Base-by-base conservation (phyloP, 2,888 invertebrate species). In the Vanessa cardui region DNA sequence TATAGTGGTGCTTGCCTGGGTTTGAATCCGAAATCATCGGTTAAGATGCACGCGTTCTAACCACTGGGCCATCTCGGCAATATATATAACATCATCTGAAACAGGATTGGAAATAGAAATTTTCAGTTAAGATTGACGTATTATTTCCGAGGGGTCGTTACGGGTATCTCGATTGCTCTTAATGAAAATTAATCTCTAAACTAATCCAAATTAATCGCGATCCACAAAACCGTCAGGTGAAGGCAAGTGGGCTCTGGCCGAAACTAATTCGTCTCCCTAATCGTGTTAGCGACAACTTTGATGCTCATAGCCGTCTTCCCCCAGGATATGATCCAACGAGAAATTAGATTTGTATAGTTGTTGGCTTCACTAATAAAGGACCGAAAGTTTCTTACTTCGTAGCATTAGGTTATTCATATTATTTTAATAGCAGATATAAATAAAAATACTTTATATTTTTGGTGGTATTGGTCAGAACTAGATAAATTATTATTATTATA, bases 251-350 rank as follows among this genome's bases (percentile, higher is more conserved):
- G 72, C 80, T 85, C 85, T 88, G 89, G 80, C 86, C 87, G 83
- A 89, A 92, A 90, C 91, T 92, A 92, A 92, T 92, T 89, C 85
- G 82, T 87, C 86, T 85, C 84, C 80, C 83, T 90, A 91, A 92
- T 89, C 89, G 87, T 84, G 90, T 92, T 92, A 92, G 85, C 79
- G 89, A 90, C 90, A 92, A 92, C 88, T 92, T 92, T 90, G 90
- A 91, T 90, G 90, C 89, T 83, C 80, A 78, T 79, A 76, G 73
- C 54, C 54, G 31, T 33, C 78, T 75, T 87, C 91, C 90, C 90
- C 72, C 80, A 83, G 91, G 91, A 88, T 90, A 90, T 90, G 87
- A 90, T 85, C 90, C 84, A 83, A 86, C 87, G 85, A 84, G 86
- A 85, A 88, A 91, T 91, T 88, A 83, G 90, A 91, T 92, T 90